Conservation (phyloP, 2,888 invertebrate species). For the Mechanitis messenoides region DNA sequence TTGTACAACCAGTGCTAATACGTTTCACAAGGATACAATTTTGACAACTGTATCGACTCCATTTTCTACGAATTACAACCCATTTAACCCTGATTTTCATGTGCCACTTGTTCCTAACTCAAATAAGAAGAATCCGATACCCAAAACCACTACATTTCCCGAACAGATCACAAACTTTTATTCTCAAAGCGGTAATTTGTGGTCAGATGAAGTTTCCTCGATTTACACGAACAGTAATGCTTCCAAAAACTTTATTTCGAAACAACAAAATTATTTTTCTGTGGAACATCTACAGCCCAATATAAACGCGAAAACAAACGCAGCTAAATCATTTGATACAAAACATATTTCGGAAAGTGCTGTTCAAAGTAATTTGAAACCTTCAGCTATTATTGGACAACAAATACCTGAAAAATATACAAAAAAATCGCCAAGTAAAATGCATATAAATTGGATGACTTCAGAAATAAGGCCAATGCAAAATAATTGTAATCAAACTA, state of each 20-base stretch:
- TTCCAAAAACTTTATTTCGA: slow-evolving; percentile 48
- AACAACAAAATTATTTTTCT: slow-evolving; percentile 56
- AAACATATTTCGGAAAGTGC: slow-evolving; percentile 44
- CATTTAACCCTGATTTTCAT: slow-evolving; percentile 70
- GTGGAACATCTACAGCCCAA: slow-evolving; percentile 46
- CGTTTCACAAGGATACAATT: slow-evolving; percentile 61
- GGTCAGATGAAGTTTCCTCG: slow-evolving; percentile 62
- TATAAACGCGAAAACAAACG: slow-evolving; percentile 43
- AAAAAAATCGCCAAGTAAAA: slow-evolving; percentile 67
- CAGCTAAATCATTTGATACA: slow-evolving; percentile 51
- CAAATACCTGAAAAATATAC: slow-evolving; percentile 61
- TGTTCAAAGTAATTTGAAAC: slow-evolving; percentile 44
- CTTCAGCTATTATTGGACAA: slow-evolving; percentile 39
- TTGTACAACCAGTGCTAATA: slow-evolving; percentile 53
- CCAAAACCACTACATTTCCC: slow-evolving; percentile 54
- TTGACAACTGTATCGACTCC: slow-evolving; percentile 54
- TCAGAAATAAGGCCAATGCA: slow-evolving; percentile 67
- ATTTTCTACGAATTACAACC: slow-evolving; percentile 62
- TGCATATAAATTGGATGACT: slow-evolving; percentile 74
- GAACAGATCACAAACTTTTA: slow-evolving; percentile 67
- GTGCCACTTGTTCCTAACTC: slow-evolving; percentile 58
- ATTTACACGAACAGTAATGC: slow-evolving; percentile 59
- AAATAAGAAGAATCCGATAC: slow-evolving; percentile 55
- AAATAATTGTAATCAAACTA: slow-evolving; percentile 49
- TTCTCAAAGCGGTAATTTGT: slow-evolving; percentile 62